phyloP scores from a whole-genome alignment of 2,113 vertebrate species.

The Triplophysa dalaica region DNA sequence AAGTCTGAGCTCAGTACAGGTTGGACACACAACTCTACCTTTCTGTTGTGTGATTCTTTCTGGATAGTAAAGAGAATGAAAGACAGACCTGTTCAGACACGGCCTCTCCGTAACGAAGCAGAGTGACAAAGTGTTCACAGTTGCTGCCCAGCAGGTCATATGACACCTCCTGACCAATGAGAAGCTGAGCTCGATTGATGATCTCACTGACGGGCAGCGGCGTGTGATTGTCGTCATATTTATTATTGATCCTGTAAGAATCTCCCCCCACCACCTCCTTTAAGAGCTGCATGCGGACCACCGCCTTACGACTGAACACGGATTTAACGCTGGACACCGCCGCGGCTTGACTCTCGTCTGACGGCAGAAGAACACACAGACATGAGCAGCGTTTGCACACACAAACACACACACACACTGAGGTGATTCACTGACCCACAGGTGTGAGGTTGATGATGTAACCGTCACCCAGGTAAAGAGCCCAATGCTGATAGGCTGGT shows the following conservation, averaged over 20 bases:
- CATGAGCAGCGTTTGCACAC: not conserved
- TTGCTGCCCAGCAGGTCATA: constrained; percentile 87
- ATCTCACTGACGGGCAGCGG: constrained; percentile 81
- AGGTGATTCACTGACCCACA: constrained; percentile 76
- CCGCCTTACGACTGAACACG: constrained; percentile 85
- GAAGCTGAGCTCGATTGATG: constrained; percentile 76
- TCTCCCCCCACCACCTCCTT: constrained; percentile 85
- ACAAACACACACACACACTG: not conserved
- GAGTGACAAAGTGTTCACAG: constrained; percentile 94
- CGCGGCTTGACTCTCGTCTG: constrained; percentile 78
- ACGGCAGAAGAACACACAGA: not conserved
- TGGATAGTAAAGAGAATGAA: not conserved
- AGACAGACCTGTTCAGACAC: constrained; percentile 85
- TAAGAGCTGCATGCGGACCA: constrained; percentile 89
- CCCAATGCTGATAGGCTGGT: constrained; percentile 89
- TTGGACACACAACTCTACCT: no score
- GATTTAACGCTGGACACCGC: constrained; percentile 82
- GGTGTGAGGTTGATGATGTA: constrained; percentile 89
- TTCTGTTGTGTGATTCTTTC: not conserved
- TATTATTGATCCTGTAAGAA: constrained; percentile 87
- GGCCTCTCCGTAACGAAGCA: constrained; percentile 84
- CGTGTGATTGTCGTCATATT: constrained; percentile 79
- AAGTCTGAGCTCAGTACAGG: no score
- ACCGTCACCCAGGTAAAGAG: constrained; percentile 89
- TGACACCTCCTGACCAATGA: constrained; percentile 82